These are phyloP conservation scores for Urocyon cinereoargenteus DNA, from an alignment of 2,797 vertebrate genomes.

Conservation along the genomic window DNA sequence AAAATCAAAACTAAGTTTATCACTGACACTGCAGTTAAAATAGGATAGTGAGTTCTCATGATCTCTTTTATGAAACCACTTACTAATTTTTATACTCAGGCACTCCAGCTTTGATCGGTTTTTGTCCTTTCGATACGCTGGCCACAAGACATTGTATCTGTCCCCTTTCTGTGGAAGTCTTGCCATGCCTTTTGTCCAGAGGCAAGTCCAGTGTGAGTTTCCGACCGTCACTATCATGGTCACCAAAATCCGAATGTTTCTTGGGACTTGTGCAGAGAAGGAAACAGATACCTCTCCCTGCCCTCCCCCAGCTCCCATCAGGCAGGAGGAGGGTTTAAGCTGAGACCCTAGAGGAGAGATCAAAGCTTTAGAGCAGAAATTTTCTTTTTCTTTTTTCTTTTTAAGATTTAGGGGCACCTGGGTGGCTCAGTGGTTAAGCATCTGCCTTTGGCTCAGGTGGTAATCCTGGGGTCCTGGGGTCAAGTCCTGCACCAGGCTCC, in stretches of 20 bases:
- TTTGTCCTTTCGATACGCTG: conserved; percentile 30
- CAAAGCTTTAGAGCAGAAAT: background rate
- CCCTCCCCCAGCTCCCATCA: background rate
- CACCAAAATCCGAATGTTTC: background rate
- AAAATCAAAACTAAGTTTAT: conserved; percentile 58
- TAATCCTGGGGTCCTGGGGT: too few relatives aligned
- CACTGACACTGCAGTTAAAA: background rate
- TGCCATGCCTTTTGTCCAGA: conserved; percentile 42
- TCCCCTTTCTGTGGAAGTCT: conserved; percentile 4
- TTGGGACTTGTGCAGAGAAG: background rate
- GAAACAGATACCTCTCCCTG: background rate
- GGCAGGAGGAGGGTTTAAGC: background rate
- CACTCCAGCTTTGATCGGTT: conserved; percentile 7
- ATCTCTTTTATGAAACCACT: conserved; percentile 13
- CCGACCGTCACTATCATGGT: background rate
- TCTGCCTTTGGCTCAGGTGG: too few relatives aligned
- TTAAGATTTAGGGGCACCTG: background rate
- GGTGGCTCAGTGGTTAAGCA: too few relatives aligned
- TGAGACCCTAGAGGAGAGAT: background rate
- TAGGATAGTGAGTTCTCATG: background rate
- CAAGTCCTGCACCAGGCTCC: too few relatives aligned
- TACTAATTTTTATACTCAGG: conserved; percentile 31
- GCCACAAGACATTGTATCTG: background rate
- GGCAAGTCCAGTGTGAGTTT: background rate
- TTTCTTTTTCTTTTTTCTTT: background rate